These are phyloP conservation scores for Phocoena phocoena DNA, from an alignment of 2,113 vertebrate species.

Conservation along the genomic window DNA sequence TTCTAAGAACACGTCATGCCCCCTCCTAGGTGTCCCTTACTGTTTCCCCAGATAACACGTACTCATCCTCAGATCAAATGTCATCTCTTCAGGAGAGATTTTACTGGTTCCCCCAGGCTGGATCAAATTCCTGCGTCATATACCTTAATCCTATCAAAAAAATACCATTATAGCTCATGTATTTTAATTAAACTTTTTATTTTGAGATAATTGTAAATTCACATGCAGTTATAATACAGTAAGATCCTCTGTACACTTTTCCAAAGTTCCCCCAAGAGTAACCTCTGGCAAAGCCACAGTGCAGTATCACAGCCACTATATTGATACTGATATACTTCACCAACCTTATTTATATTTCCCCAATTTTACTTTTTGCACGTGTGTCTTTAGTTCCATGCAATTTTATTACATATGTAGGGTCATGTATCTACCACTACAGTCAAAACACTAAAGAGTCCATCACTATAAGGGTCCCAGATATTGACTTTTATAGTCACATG, in stretches of 20 bases:
- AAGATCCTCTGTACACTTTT: not conserved
- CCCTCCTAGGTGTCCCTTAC: not conserved
- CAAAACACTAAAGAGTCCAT: not conserved
- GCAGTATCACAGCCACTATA: not conserved
- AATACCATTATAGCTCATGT: not conserved
- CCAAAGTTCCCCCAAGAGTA: not conserved
- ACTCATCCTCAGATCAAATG: not conserved
- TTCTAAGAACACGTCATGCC: not conserved
- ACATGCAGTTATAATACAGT: not conserved
- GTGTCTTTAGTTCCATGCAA: not conserved
- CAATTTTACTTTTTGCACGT: not conserved
- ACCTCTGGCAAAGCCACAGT: not conserved
- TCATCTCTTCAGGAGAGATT: not conserved
- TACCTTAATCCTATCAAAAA: not conserved
- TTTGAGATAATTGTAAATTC: not conserved
- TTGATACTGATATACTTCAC: not conserved
- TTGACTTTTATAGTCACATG: not conserved
- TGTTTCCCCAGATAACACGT: not conserved
- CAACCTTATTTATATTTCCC: not conserved
- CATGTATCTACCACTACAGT: not conserved
- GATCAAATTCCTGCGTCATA: not conserved
- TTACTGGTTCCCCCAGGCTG: not conserved
- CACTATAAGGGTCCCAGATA: fast-evolving
- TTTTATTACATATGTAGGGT: not conserved
- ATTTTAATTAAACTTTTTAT: not conserved